phyloP scores from a whole-genome alignment of 2,113 vertebrate genomes.

The Apeltes quadracus region DNA sequence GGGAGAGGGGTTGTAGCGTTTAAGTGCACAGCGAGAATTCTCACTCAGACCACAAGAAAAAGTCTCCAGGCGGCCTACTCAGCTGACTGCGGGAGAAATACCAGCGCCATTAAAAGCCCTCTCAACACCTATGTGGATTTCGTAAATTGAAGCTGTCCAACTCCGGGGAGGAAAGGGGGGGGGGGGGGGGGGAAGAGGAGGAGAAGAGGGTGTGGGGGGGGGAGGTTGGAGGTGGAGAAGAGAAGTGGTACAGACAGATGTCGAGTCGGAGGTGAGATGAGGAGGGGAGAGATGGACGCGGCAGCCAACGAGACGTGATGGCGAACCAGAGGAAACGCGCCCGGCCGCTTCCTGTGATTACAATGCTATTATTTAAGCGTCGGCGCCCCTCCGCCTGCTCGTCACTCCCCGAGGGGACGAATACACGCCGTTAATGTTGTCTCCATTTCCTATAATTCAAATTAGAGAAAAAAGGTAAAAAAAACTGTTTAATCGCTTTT shows the following conservation, averaged over 20 bases:
- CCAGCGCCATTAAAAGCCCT: conserved; percentile 52
- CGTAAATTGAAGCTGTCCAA: conserved; percentile 66
- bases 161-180: conserved; percentile 28
- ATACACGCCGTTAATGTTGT: conserved; percentile 42
- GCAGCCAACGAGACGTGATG: conserved; percentile 47
- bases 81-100: conserved; percentile 56
- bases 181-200: background rate
- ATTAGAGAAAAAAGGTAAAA: conserved; percentile 15
- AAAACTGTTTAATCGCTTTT: conserved; percentile 34
- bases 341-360: conserved; percentile 56
- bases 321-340: conserved; percentile 32
- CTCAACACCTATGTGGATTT: conserved; percentile 69
- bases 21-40: conserved; percentile 69
- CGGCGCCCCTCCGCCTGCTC: conserved; percentile 38
- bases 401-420: conserved; percentile 28
- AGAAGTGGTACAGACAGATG: conserved; percentile 39
- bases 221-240: background rate
- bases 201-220: background rate
- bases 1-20: conserved; percentile 47
- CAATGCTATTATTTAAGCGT: conserved; percentile 65
- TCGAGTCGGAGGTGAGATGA: conserved; percentile 20
- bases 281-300: conserved; percentile 32
- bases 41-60: conserved; percentile 53
- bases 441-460: conserved; percentile 54
- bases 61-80: conserved; percentile 58